phyloP scores from a whole-genome alignment of 2,113 vertebrate species.

The Gila orcuttii region DNA sequence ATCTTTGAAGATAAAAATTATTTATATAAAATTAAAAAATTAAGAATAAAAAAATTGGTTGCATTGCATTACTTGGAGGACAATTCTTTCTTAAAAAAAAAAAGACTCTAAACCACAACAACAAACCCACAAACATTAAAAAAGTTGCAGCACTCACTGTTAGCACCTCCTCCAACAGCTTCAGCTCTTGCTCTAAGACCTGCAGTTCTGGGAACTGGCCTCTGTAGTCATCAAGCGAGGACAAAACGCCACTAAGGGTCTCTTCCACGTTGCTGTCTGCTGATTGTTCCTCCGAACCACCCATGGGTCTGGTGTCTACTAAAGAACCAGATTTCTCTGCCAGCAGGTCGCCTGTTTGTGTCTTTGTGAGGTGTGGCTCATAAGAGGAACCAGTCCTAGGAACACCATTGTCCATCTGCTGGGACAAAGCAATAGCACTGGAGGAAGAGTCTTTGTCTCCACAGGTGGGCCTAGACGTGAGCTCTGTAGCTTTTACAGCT shows the following conservation, averaged over 20 bases:
- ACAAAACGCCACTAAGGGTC: slow-evolving; percentile 79
- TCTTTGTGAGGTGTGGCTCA: slow-evolving; percentile 25
- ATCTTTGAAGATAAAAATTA: too few species aligned
- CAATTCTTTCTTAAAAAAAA: neutral
- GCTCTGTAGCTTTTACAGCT: slow-evolving; percentile 24
- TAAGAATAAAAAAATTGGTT: neutral
- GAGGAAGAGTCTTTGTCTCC: slow-evolving; percentile 33
- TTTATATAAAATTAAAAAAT: too few species aligned
- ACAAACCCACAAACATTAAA: neutral
- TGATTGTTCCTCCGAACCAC: neutral
- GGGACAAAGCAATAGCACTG: slow-evolving; percentile 7
- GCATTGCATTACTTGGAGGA: neutral
- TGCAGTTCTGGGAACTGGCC: slow-evolving; percentile 95
- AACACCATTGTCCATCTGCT: slow-evolving; percentile 5
- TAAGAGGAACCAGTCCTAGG: slow-evolving; percentile 28
- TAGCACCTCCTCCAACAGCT: slow-evolving; percentile 83
- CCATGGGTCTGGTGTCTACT: neutral
- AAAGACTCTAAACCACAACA: neutral
- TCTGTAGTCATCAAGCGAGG: slow-evolving; percentile 91
- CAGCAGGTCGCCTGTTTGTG: slow-evolving; percentile 53
- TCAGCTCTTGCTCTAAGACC: slow-evolving; percentile 87
- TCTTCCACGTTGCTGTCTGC: slow-evolving; percentile 82
- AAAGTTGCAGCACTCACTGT: slow-evolving; percentile 78
- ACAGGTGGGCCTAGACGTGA: neutral
- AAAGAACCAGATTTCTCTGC: slow-evolving; percentile 55